Base-by-base conservation (phyloP, 2,113 vertebrate species). In the Scatophagus argus region DNA sequence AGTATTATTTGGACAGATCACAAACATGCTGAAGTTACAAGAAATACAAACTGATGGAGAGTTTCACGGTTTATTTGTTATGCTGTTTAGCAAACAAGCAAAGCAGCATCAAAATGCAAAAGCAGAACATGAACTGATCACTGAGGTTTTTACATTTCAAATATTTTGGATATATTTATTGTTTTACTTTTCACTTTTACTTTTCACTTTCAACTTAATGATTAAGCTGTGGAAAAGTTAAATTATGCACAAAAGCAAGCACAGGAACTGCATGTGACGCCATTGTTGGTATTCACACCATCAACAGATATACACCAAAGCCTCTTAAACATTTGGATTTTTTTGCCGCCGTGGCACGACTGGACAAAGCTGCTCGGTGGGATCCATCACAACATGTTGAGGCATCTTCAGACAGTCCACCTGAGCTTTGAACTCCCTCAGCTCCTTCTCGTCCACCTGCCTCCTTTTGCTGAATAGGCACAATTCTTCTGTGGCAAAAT, bases 381-480 rank as follows among this genome's bases (percentile, higher is more conserved):
- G 75, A 44, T 85, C 58, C 55, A 88, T 21, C 29, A 60, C 17
- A 13, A 39, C 0, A 32, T 3, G 19, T 19, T 8, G 0, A 32
- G 54, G 74, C 64, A 68, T 52, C 0, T 51, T 4, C 43, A 77
- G 19, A 49, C 74, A 67, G 12, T 39, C 8, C 72, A 79, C 68
- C 39, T 73, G 77, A 60, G 36, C 3, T 2, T 0, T 12, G 62
- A 81, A 85, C 80, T 83, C 69, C 21, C 25, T 11, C 74, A 75
- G 0, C 55, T 74, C 65, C 47, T 47, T 56, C 5, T 10, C 5
- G 2, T 27, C 55, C 60, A 79, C 61, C 71, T 55, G 59, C 70
- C 82, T 78, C 31, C 70, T 66, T 31, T 10, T 46, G 31, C 82
- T 84, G 63, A 87, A 47, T 29, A 82, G 49, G 27, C 49, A 43